Conservation (phyloP, 1,140 invertebrate species). For the Cydia pomonella region DNA sequence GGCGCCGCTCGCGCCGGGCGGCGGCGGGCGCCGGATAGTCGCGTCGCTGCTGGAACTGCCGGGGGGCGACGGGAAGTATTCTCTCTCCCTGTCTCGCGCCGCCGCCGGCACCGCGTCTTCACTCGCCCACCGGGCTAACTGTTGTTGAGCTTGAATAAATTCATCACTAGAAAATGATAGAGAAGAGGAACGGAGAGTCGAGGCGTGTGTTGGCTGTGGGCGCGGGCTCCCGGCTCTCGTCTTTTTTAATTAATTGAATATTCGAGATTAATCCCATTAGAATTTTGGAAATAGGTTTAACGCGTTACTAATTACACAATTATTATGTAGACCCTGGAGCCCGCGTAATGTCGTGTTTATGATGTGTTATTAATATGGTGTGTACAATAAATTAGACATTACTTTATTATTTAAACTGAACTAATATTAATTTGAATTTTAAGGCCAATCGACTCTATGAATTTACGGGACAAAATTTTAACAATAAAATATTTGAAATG, state of each 20-base stretch:
- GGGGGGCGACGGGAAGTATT: slow-evolving; percentile 80
- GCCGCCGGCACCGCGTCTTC: slow-evolving; percentile 88
- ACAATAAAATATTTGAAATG: not conserved
- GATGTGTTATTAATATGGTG: slow-evolving; percentile 14
- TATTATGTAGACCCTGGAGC: slow-evolving; percentile 13
- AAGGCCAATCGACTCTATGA: slow-evolving; percentile 14
- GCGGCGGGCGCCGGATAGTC: slow-evolving; percentile 51
- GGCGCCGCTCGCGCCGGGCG: slow-evolving; percentile 49
- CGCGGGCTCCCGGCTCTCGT: slow-evolving; percentile 52
- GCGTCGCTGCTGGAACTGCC: slow-evolving; percentile 55
- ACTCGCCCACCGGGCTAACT: slow-evolving; percentile 95
- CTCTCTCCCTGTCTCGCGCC: slow-evolving; percentile 74
- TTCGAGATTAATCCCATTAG: too few species aligned
- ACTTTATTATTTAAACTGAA: too few species aligned
- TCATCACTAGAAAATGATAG: slow-evolving; percentile 95
- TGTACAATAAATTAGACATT: not conserved
- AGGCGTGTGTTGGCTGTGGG: slow-evolving; percentile 56
- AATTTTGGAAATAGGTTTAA: not conserved
- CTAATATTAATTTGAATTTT: not conserved
- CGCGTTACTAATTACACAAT: not conserved
- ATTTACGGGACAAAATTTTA: not conserved
- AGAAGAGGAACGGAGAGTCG: slow-evolving; percentile 81
- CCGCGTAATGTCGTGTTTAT: slow-evolving; percentile 19
- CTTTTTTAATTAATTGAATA: not conserved
- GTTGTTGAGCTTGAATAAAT: slow-evolving; percentile 96